Base-by-base conservation (phyloP, 2,797 vertebrate genomes). In the Oreochromis grahami region DNA sequence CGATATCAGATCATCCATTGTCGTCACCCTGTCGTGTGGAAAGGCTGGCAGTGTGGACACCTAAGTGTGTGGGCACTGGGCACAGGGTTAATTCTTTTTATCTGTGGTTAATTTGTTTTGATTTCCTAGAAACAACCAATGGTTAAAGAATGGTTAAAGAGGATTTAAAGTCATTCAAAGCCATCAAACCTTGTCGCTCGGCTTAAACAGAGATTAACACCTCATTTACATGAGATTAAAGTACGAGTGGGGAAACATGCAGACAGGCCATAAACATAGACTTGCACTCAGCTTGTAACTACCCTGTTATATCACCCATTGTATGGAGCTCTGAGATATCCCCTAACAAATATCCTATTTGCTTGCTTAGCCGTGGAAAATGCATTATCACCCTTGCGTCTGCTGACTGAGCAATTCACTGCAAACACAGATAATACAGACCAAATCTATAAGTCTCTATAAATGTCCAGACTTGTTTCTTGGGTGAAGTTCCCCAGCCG, bases 51-150 rank as follows among this genome's bases (percentile, higher is more conserved):
- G 26, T 9, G 3, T 29, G 14, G 55, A 29, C 26, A 32, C 26
- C 14, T 1, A 9, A 15, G 53, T 29, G 53, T 56, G 26, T 29
- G 26, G 26, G 53, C 13, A 29, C 48, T 10, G 48, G 4, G 2
- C 4, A n/a, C 3, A 0, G 14, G 26, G 6, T 36, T 63, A 4
- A 60, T 34, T 12, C 0, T 63, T 36, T 63, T 36, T 6, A 43
- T 41, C 8, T 24, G 63, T 15, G 14, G n/a, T 43, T 24, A 21
- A 24, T 45, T 70, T 70, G n/a, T 17, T 70, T 70, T 70, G 21
- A 43, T 70, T 70, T 68, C 12, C 38, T 14, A 38, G 14, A 43
- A 45, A 70, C 24, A 45, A 17, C 21, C 41, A 5, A 26, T 7
- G 14, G 21, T 70, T n/a, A n/a, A n/a, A n/a, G n/a, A n/a, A n/a